Base-by-base conservation (phyloP, 1,140 invertebrate species). In the Dreissena rostriformis region DNA sequence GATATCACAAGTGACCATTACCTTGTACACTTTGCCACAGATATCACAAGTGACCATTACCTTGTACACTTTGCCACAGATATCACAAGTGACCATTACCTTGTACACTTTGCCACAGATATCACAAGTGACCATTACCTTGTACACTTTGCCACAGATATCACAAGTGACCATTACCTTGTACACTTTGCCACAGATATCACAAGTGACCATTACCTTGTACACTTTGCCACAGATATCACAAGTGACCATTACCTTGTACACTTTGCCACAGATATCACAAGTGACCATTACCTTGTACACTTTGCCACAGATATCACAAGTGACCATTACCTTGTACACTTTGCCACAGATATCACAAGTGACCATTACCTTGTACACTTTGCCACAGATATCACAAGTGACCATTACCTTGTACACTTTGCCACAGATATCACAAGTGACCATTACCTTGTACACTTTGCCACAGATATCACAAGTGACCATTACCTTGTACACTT, bases 301-400 rank as follows among this genome's bases (percentile, higher is more conserved):
- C 22, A 88, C 87, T 86, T 93, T 93, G 15, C 93, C 93, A 89
- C 93, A 94, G 11, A 92, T 66, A 51, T 92, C 88, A 88, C 93
- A 94, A n/a, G n/a, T n/a, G n/a, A n/a, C n/a, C n/a, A n/a, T n/a
- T n/a, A n/a, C n/a, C 57, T 61, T 61, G 22, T 61, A 61, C 6
- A 61, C 57, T 61, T 61, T 57, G 19, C 53, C 53, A 19, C 53
- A 57, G 53, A 57, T 57, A 19, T 57, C 57, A 2, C 57, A 61
- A 24, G 22, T n/a, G n/a, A n/a, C 57, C 57, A 2, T 39, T 61
- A 61, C 57, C 57, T 61, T 61, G 22, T 61, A 61, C 4, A 61
- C 57, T 5, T 61, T 61, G 22, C 57, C 2, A 24, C 57, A 61
- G 2, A 5, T 61, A 24, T 11, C 57, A 61, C 57, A 61, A 2